Percentiles rank a stretch among this genome's conserved stretches.
Conservation (phyloP, 2,888 invertebrate species). For the Limnephilus auricula region DNA sequence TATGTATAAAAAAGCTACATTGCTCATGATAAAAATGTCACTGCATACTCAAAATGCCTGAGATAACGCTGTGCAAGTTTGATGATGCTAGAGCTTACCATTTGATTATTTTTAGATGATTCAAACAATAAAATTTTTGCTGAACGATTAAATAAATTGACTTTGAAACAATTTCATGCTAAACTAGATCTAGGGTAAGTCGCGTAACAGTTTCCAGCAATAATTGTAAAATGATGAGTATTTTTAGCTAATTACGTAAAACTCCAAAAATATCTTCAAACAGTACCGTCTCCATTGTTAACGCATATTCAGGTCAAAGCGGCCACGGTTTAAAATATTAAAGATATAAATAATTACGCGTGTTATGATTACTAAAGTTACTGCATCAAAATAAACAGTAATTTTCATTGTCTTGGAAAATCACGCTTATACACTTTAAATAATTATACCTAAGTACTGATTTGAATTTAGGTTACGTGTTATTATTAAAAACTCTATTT, state of each 20-base stretch:
- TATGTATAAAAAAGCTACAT: too few relatives aligned
- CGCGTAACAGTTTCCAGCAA: constrained; percentile 2
- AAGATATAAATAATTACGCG: not conserved
- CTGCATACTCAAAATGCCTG: not conserved
- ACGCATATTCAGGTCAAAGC: not conserved
- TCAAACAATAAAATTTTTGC: not conserved
- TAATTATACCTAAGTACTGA: not conserved
- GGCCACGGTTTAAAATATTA: not conserved
- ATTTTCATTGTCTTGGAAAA: not conserved
- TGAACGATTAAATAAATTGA: not conserved
- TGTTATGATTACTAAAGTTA: not conserved
- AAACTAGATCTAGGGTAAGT: not conserved
- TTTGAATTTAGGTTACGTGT: not conserved
- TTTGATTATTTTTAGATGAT: too few relatives aligned
- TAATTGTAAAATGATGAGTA: not conserved
- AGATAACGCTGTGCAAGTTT: not conserved
- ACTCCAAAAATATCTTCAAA: not conserved
- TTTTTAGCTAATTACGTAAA: constrained; percentile 2
- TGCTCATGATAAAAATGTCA: not conserved
- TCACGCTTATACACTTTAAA: not conserved
- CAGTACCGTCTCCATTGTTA: not conserved
- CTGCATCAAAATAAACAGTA: not conserved
- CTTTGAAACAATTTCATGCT: not conserved
- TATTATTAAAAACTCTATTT: not conserved
- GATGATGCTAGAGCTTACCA: not conserved